Conservation (phyloP, 2,797 vertebrate genomes). For the Ceyx erithaca region DNA sequence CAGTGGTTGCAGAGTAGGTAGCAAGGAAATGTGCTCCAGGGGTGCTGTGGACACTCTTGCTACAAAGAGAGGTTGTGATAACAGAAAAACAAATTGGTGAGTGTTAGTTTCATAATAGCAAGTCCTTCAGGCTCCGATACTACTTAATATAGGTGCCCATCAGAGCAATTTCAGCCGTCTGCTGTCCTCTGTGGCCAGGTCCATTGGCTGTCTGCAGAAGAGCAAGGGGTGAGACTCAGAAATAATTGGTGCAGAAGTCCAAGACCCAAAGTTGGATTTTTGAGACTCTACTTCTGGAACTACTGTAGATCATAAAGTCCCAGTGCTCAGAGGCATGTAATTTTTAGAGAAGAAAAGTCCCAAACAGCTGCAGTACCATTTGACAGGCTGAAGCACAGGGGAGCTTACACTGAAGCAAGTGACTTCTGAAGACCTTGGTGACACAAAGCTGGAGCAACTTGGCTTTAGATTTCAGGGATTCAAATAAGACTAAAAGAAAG, state of each 20-base stretch:
- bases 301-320: neutral
- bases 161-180: neutral
- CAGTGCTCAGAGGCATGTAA: neutral
- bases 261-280: neutral
- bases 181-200: rapidly evolving
- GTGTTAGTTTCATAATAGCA: neutral
- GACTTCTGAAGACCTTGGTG: neutral
- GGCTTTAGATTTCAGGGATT: neutral
- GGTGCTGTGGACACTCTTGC: rapidly evolving
- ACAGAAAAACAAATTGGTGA: neutral
- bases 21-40: neutral
- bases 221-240: neutral
- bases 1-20: neutral
- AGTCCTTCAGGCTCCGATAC: neutral
- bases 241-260: neutral
- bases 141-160: neutral
- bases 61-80: neutral
- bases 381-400: neutral
- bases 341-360: neutral
- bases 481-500: neutral
- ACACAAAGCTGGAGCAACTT: neutral
- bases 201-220: neutral
- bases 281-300: neutral
- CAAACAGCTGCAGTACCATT: neutral
- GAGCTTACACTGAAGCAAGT: neutral